Conservation (phyloP, 2,113 vertebrate genomes). For the Sardina pilchardus region DNA sequence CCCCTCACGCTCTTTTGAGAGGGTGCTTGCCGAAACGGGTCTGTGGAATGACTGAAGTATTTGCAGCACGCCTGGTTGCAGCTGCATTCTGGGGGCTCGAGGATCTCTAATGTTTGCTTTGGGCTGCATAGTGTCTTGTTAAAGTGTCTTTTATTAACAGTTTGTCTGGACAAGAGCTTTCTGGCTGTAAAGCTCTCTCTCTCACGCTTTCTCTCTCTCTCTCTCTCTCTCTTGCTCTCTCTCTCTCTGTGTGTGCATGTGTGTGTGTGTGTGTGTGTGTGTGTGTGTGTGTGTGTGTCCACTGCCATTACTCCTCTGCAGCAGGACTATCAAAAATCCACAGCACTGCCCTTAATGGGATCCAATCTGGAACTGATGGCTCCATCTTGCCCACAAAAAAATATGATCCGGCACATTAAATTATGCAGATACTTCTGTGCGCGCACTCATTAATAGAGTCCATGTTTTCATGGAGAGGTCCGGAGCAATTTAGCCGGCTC, state of each 20-base stretch:
- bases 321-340: conserved; percentile 39
- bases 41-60: conserved; percentile 37
- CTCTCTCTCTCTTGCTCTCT: background rate
- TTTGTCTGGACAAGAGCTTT: conserved; percentile 41
- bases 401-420: conserved; percentile 33
- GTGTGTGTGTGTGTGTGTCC: conserved; percentile 19
- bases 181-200: conserved; percentile 17
- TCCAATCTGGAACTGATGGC: conserved; percentile 42
- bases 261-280: conserved; percentile 17
- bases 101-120: conserved; percentile 46
- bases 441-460: conserved; percentile 22
- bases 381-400: conserved; percentile 36
- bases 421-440: conserved; percentile 22
- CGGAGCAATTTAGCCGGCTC: background rate
- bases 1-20: background rate
- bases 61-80: conserved; percentile 34
- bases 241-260: background rate
- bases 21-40: conserved; percentile 25
- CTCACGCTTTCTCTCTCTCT: background rate
- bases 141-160: conserved; percentile 52
- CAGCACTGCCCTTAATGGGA: conserved; percentile 42
- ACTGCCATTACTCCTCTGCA: conserved; percentile 30
- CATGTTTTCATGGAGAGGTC: conserved; percentile 16
- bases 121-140: conserved; percentile 42
- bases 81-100: conserved; percentile 33